phyloP scores from a whole-genome alignment of 2,113 vertebrate species.

The Laterallus jamaicensis region DNA sequence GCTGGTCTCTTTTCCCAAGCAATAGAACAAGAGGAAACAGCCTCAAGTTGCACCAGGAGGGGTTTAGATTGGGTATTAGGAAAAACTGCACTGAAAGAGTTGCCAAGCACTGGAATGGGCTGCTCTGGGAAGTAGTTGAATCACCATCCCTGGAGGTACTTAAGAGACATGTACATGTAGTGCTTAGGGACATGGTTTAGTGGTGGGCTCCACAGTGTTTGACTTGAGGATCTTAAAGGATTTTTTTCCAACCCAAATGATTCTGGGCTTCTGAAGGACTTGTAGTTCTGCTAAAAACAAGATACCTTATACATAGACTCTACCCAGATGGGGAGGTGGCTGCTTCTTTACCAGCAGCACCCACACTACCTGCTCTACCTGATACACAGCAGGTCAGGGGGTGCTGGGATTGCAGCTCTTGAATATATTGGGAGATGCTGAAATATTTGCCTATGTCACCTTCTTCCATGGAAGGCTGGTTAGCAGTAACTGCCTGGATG shows the following conservation, averaged over 20 bases:
- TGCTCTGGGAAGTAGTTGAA: neutral
- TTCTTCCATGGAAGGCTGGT: neutral
- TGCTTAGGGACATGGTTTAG: too few relatives aligned
- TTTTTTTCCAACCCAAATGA: neutral
- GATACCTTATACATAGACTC: neutral
- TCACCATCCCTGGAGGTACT: neutral
- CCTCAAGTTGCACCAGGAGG: too few relatives aligned
- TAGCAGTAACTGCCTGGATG: neutral
- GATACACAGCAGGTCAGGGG: neutral
- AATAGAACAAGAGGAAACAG: too few relatives aligned
- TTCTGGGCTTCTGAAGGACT: neutral
- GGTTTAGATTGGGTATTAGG: neutral
- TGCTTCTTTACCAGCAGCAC: neutral
- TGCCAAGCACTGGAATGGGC: neutral
- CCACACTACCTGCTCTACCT: neutral
- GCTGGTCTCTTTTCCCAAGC: too few relatives aligned
- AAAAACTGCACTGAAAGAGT: neutral
- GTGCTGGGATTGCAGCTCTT: neutral
- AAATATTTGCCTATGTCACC: neutral
- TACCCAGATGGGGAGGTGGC: neutral
- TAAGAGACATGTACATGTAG: neutral
- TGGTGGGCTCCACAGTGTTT: too few relatives aligned
- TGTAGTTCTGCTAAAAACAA: neutral
- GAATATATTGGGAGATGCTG: neutral
- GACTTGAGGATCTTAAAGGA: too few relatives aligned